Evolutionary conservation across 2,888 invertebrate species (phyloP).

Genomic region (Cataglyphis altisquamis): DNA sequence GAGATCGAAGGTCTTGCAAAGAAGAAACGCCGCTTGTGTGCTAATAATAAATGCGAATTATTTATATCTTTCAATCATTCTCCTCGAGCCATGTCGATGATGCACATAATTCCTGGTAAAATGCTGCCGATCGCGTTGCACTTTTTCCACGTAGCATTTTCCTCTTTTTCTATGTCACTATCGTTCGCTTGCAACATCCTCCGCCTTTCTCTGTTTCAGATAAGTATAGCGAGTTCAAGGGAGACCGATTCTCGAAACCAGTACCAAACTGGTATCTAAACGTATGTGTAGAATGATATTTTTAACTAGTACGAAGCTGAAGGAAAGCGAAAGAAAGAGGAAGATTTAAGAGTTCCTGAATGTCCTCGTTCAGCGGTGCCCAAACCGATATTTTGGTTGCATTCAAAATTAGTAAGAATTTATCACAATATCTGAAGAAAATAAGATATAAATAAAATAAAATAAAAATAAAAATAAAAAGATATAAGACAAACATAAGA

Average conservation of each 20-base stretch:
- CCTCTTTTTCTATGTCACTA: constrained; percentile 27
- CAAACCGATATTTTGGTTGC: constrained; percentile 3
- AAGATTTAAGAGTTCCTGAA: constrained; percentile 70
- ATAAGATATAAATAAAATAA: not conserved
- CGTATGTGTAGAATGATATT: constrained; percentile 73
- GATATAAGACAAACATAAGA: not conserved
- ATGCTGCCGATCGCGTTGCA: constrained; percentile 18
- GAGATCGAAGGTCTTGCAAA: constrained; percentile 58
- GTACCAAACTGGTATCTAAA: constrained; percentile 60
- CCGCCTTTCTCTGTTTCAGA: not conserved
- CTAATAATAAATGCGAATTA: constrained; percentile 66
- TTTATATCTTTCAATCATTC: constrained; percentile 61
- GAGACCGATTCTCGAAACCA: constrained; percentile 68
- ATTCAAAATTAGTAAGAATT: not conserved
- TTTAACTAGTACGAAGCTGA: constrained; percentile 75
- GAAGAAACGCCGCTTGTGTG: constrained; percentile 46
- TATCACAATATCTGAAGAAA: not conserved
- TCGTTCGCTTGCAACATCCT: not conserved
- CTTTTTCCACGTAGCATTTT: constrained; percentile 19
- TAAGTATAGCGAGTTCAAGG: constrained; percentile 44
- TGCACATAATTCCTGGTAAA: constrained; percentile 49
- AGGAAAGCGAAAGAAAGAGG: constrained; percentile 60
- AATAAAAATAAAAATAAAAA: not conserved
- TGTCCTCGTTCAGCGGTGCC: constrained; percentile 64
- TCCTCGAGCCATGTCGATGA: constrained; percentile 3